These are phyloP conservation scores for Epinephelus cyanopodus DNA, from an alignment of 2,113 vertebrate genomes.

Conservation along the genomic window DNA sequence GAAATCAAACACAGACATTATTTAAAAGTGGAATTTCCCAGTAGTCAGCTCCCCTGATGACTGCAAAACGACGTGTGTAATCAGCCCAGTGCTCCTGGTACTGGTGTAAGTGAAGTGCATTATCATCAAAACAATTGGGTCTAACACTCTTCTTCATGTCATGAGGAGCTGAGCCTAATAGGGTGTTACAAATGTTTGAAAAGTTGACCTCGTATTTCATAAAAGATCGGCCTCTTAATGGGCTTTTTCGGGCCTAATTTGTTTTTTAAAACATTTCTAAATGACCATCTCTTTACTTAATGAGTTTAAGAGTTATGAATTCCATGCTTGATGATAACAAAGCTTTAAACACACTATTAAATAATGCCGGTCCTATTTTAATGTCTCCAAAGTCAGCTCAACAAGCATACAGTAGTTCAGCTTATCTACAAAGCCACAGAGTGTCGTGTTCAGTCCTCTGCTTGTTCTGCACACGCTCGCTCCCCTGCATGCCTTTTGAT, in stretches of 20 bases:
- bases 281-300: constrained; percentile 35
- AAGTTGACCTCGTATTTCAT: constrained; percentile 9
- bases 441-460: constrained; percentile 35
- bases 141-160: background rate
- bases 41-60: constrained; percentile 41
- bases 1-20: constrained; percentile 55
- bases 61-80: constrained; percentile 40
- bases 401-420: constrained; percentile 20
- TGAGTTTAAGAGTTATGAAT: constrained; percentile 24
- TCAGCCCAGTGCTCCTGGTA: constrained; percentile 22
- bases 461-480: constrained; percentile 41
- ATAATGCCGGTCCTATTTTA: constrained; percentile 33
- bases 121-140: constrained; percentile 32
- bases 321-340: constrained; percentile 23
- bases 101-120: constrained; percentile 30
- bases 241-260: background rate
- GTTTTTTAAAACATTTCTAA: constrained; percentile 28
- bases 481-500: constrained; percentile 50
- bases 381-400: constrained; percentile 37
- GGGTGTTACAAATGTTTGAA: constrained; percentile 20
- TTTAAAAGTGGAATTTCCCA: constrained; percentile 67
- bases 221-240: constrained; percentile 2
- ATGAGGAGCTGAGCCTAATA: constrained; percentile 13
- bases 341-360: constrained; percentile 50
- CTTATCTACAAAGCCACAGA: constrained; percentile 75